Base-by-base conservation (phyloP, 2,797 vertebrate species). In the Gymnopithys bicolor region DNA sequence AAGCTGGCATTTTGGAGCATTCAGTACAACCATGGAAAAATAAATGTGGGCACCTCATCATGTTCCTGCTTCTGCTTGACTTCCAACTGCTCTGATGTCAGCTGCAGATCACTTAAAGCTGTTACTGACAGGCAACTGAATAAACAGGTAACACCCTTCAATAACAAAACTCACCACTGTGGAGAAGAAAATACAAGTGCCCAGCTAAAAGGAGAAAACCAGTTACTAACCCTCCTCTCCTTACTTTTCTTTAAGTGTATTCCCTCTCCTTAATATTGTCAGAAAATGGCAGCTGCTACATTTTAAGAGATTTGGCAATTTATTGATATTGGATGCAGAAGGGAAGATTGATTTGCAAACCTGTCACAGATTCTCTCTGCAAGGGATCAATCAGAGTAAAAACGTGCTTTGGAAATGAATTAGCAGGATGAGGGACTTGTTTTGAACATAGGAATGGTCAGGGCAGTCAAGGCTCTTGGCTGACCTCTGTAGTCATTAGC, bases 321-420 rank as follows among this genome's bases (percentile, higher is more conserved):
- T 59, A 32, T 41, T 60, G 73, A 62, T 66, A 22, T 43, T 67
- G 75, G 35, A 55, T 45, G 45, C 41, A 86, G 83, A 94, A 76
- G n/a, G 33, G 41, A 85, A 84, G 32, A 41, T 15, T 71, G 52
- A 93, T 96, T 91, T 97, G 74, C 67, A 97, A 58, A 79, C 77
- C 74, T 82, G 69, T 90, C 94, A 84, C 80, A 66, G 53, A 88
- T 73, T 82, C 80, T 90, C 39, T 82, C 83, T 84, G 77, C 67
- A 81, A 88, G 67, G n/a, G 69, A 71, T 89, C 73, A 74, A 49
- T 87, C 91, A 96, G 49, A 87, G 59, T 16, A 68, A 69, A 67
- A 93, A 84, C 66, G 32, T 48, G 59, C 70, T 82, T 51, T 79
- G 93, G 77, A 96, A 94, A 77, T 43, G 24, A 94, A 94, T 93